Conservation (phyloP, 2,113 vertebrate species). For the Brachyhypopomus gauderio region DNA sequence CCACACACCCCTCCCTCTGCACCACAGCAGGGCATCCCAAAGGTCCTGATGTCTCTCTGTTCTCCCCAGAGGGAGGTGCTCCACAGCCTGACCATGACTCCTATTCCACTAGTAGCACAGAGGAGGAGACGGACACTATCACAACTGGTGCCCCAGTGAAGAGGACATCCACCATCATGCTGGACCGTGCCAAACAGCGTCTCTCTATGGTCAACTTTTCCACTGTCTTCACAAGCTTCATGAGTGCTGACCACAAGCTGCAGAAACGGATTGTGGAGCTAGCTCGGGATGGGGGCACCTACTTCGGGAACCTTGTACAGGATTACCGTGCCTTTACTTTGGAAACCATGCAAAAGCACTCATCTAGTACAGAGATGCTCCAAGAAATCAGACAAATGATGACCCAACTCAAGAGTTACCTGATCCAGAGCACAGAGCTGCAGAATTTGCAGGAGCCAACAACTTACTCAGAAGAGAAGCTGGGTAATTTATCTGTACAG, state of each 20-base stretch:
- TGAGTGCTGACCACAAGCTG: slow-evolving; percentile 86
- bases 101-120: slow-evolving; percentile 89
- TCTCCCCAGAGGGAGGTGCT: slow-evolving; percentile 71
- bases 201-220: slow-evolving; percentile 83
- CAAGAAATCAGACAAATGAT: slow-evolving; percentile 98
- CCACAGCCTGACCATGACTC: slow-evolving; percentile 80
- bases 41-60: slow-evolving; percentile 76
- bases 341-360: slow-evolving; percentile 89
- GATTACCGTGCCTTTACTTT: slow-evolving; percentile 90
- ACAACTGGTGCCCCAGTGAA: slow-evolving; percentile 61
- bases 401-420: slow-evolving; percentile 96
- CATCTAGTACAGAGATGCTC: slow-evolving; percentile 90
- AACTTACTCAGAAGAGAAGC: slow-evolving; percentile 76
- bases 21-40: slow-evolving; percentile 58
- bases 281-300: slow-evolving; percentile 85
- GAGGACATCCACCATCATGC: slow-evolving; percentile 81
- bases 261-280: slow-evolving; percentile 90
- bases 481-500: slow-evolving; percentile 69
- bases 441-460: slow-evolving; percentile 80
- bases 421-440: slow-evolving; percentile 92
- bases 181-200: slow-evolving; percentile 84
- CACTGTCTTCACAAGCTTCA: slow-evolving; percentile 84
- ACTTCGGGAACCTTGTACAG: slow-evolving; percentile 91
- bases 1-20: not conserved
- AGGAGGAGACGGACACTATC: slow-evolving; percentile 82